Conservation (phyloP, 1,140 invertebrate genomes). For the Ceratosolen solmsi region DNA sequence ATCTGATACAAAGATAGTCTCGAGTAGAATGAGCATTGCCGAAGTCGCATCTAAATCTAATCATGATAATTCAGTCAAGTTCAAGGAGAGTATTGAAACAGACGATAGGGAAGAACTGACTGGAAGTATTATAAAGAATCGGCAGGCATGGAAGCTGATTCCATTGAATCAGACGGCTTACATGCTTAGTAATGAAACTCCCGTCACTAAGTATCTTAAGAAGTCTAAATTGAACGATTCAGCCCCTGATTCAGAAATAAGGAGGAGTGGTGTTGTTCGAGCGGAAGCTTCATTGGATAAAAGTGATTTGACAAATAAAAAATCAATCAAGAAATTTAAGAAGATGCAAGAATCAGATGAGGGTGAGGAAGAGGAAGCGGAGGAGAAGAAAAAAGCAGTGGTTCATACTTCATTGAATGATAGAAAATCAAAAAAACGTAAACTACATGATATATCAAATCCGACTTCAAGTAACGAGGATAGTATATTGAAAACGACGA, state of each 20-base stretch:
- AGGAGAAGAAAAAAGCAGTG: too few species aligned
- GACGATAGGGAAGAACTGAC: background rate
- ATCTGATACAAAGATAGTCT: constrained; percentile 11
- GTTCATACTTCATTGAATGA: background rate
- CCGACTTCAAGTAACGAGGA: constrained; percentile 19
- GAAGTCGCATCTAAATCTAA: background rate
- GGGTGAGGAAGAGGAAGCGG: too few species aligned
- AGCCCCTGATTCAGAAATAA: constrained; percentile 54
- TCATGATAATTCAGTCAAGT: background rate
- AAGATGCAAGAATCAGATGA: background rate
- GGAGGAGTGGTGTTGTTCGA: background rate
- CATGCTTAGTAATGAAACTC: constrained; percentile 44
- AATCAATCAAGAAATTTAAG: background rate
- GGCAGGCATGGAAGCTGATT: constrained; percentile 43
- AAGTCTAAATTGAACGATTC: constrained; percentile 66
- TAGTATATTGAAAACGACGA: background rate
- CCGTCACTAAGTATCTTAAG: constrained; percentile 59
- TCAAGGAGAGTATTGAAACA: background rate
- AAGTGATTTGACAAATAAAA: constrained; percentile 9
- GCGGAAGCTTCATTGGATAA: constrained; percentile 12
- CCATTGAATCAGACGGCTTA: constrained; percentile 54
- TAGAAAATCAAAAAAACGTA: constrained; percentile 50
- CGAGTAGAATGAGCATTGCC: constrained; percentile 7
- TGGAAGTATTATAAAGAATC: constrained; percentile 7
- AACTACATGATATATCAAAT: constrained; percentile 35